Base-by-base conservation (phyloP, 2,113 vertebrate genomes). In the Cygnus buccinator region DNA sequence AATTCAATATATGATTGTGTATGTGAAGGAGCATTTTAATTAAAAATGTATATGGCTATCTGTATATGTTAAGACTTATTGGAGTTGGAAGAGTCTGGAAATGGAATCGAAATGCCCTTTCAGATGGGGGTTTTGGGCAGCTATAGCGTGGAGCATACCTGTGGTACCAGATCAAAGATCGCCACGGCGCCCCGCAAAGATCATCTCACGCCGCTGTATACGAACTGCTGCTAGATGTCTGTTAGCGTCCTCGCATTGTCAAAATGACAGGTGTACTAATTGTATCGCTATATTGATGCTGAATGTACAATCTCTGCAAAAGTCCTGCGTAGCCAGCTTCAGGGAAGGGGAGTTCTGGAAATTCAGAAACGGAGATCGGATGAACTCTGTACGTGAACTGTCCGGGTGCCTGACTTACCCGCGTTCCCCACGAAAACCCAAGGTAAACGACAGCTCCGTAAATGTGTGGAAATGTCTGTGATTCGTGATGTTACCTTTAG, bases 11-110 rank as follows among this genome's bases (percentile, higher is more conserved):
- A 94, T 87, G 95, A 90, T 65, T 94, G 90, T 96, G 92, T 94
- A 87, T 87, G 92, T 96, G 95, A 96, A 96, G 90, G 89, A 92
- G 77, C 92, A 31, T 96, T 97, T 94, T 55, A 76, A 89, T 91
- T 93, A 81, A 92, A 92, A 26, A 31, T 77, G 90, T 78, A 20
- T 46, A 25, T 86, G 93, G 79, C n/a, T 93, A 71, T 95, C 90
- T 96, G 80, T 95, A 72, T 87, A 50, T 97, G 95, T 93, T 81
- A 84, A 81, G 85, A 81, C 31, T 82, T 78, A 13, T 7, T 28
- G 79, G 25, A 86, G 82, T 28, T 61, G 90, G 62, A 89, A 72
- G 79, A 94, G 77, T 54, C 76, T 84, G 86, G 76, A 70, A 67
- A 58, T 10, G 48, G 71, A 87, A 87, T 15, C 6, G 57, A 67